Evolutionary conservation across 2,888 invertebrate species (phyloP).

Genomic region (Agrypnus murinus): DNA sequence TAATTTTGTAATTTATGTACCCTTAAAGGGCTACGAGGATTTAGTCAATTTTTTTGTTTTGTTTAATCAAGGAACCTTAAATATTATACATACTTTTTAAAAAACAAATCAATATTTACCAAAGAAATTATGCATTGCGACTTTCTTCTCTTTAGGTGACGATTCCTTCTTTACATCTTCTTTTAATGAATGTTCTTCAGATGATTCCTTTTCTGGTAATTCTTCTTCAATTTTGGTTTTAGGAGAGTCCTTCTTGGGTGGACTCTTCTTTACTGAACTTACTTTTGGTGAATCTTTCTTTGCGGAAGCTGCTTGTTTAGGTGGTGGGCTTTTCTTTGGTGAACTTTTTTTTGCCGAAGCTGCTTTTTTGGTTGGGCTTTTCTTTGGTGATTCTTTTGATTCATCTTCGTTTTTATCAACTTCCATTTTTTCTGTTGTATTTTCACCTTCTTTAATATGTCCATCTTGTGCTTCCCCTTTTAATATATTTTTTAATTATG

Average conservation of each 20-base stretch:
- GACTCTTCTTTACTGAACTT: constrained; percentile 25
- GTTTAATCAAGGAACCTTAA: too few species aligned
- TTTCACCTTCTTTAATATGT: too few species aligned
- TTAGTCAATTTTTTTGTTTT: too few species aligned
- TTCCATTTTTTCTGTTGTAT: too few species aligned
- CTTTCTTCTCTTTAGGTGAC: neutral
- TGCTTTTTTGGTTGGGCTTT: neutral
- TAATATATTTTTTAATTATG: too few species aligned
- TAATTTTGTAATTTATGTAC: too few species aligned
- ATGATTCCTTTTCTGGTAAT: neutral
- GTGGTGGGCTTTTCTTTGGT: neutral
- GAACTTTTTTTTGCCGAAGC: too few species aligned
- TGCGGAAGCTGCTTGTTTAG: neutral
- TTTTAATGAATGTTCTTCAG: neutral
- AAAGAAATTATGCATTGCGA: neutral
- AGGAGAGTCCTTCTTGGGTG: constrained; percentile 10
- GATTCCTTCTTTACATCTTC: neutral
- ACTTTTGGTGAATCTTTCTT: neutral
- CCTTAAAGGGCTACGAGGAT: too few species aligned
- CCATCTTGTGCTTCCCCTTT: too few species aligned
- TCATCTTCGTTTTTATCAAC: too few species aligned
- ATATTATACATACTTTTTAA: too few species aligned
- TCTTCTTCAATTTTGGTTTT: constrained; percentile 42
- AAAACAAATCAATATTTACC: neutral
- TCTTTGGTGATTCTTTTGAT: too few species aligned